Conservation (phyloP, 1,140 invertebrate species). For the Diplogasteroides magnus region DNA sequence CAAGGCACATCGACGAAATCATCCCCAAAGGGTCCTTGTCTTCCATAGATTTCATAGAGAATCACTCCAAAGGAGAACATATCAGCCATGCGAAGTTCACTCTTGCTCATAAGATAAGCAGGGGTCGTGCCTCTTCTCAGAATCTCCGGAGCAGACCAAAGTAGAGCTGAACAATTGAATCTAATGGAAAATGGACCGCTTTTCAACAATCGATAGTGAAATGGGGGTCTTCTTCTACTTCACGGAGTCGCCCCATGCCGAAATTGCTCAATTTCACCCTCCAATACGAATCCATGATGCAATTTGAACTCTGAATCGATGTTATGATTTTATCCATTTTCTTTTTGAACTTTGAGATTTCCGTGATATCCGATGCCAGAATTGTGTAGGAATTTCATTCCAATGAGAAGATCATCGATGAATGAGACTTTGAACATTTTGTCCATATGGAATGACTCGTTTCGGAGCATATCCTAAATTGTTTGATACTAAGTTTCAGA, state of each 20-base stretch:
- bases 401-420: constrained; percentile 11
- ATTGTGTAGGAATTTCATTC: constrained; percentile 9
- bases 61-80: constrained; percentile 27
- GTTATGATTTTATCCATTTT: too few species aligned
- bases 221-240: too few species aligned
- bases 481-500: not conserved
- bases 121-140: not conserved
- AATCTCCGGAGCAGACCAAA: not conserved
- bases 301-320: too few species aligned
- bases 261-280: not conserved
- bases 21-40: constrained; percentile 23
- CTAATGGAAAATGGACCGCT: not conserved
- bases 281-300: too few species aligned
- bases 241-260: not conserved
- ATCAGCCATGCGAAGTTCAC: constrained; percentile 17
- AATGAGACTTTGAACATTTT: constrained; percentile 16
- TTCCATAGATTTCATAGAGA: constrained; percentile 29
- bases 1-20: constrained; percentile 14
- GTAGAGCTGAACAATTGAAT: not conserved
- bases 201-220: not conserved
- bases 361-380: constrained; percentile 17
- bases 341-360: too few species aligned
- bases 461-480: constrained; percentile 13
- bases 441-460: constrained; percentile 10
- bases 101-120: not conserved